Base-by-base conservation (phyloP, 2,797 vertebrate species). In the Numenius phaeopus region DNA sequence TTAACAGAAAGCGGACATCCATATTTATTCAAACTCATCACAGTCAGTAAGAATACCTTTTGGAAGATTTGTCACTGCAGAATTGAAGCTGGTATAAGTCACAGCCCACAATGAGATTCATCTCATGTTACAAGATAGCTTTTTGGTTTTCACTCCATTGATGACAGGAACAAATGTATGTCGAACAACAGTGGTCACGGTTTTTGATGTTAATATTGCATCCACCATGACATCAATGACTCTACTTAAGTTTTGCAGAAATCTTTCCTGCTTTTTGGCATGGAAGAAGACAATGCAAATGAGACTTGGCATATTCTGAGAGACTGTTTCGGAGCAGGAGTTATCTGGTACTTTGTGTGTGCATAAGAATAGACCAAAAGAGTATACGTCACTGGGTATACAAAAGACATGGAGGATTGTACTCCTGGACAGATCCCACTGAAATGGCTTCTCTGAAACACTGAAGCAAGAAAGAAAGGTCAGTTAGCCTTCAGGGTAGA, bases 141-240 rank as follows among this genome's bases (percentile, higher is more conserved):
- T 94, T 59, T 82, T 72, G 9, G 40, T 86, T 89, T 39, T 87
- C 14, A 7, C 5, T 72, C 9, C 9, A 42, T 17, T 8, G 15
- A 32, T 61, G 58, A 79, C 62, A 73, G n/a, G 29, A 80, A 62
- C 32, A 89, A 87, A 84, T 23, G 5, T 42, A 44, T 11, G 30
- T n/a, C 46, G 34, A 72, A 5, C 19, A 81, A 50, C 2, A 29
- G 7, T 5, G 3, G 21, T 32, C 46, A 52, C 1, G 1, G 1
- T 8, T 85, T 87, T 61, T 20, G 2, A 66, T 58, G 42, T 2
- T 72, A 46, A 29, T 81, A 64, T 59, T 87, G 14, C 55, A 84
- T 50, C 42, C 7, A 42, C 46, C 21, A 16, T 44, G 18, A 27
- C 46, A 88, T 26, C 7, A 39, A 32, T 14, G 17, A 42, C 19